phyloP scores from a whole-genome alignment of 2,797 vertebrate species.

The Lithobates sylvaticus region DNA sequence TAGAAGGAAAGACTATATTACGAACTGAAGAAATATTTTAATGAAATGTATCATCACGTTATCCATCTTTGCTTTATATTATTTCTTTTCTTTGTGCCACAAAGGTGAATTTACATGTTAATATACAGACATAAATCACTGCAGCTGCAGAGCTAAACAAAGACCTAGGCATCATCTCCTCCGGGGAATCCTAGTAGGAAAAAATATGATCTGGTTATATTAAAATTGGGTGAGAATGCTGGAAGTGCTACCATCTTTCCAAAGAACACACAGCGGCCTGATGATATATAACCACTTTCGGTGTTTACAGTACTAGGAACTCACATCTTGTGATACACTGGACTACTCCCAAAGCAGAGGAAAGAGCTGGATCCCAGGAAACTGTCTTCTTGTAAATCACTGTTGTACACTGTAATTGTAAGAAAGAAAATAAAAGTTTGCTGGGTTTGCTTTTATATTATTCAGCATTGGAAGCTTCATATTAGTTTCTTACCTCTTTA shows the following conservation, averaged over 20 bases:
- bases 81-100: background rate
- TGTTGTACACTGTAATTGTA: background rate
- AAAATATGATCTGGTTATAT: background rate
- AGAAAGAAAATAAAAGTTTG: too few species aligned
- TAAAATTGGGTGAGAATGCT: background rate
- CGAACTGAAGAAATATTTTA: too few species aligned
- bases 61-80: too few species aligned
- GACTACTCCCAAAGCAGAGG: conserved; percentile 4
- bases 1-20: too few species aligned
- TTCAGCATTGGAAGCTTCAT: too few species aligned
- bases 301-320: conserved; percentile 15
- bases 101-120: background rate
- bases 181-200: background rate
- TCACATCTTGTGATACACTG: background rate
- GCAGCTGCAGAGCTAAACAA: background rate
- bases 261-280: background rate
- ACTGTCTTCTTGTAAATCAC: background rate
- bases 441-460: too few species aligned
- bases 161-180: background rate
- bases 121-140: background rate
- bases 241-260: background rate
- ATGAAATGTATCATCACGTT: too few species aligned
- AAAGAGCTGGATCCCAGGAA: background rate
- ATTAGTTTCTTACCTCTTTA: too few species aligned
- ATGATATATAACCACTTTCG: conserved; percentile 3